Evolutionary conservation across 2,888 invertebrate genomes (phyloP).

Genomic region (Syrista parreyssii): DNA sequence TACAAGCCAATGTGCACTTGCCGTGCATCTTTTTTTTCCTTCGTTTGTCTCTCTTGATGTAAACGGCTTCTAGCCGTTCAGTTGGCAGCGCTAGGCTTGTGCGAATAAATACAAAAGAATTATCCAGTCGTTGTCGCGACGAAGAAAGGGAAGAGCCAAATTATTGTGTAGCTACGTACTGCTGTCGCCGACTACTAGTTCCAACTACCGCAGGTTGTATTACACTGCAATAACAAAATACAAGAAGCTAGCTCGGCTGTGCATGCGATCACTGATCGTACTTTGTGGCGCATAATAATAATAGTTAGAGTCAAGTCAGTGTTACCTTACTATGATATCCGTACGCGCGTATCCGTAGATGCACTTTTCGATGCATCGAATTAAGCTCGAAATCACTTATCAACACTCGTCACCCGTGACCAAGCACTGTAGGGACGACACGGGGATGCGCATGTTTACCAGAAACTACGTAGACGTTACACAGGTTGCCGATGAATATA

Average conservation of each 20-base stretch:
- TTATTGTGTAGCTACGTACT: not conserved
- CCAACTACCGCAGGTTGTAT: not conserved
- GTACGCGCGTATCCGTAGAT: not conserved
- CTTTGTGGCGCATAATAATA: not conserved
- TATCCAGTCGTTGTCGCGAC: not conserved
- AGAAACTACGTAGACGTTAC: not conserved
- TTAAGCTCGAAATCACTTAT: not conserved
- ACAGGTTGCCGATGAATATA: not conserved
- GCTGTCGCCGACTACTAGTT: not conserved
- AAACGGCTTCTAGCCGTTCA: not conserved
- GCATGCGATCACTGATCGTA: not conserved
- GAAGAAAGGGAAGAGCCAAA: not conserved
- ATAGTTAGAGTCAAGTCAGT: not conserved
- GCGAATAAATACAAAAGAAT: not conserved
- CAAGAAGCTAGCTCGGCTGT: not conserved
- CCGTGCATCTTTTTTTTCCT: not conserved
- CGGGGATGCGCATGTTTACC: not conserved
- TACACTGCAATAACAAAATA: not conserved
- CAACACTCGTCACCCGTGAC: not conserved
- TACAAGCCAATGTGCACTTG: not conserved
- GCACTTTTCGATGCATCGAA: not conserved
- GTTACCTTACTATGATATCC: not conserved
- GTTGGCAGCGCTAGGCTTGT: not conserved
- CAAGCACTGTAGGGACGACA: not conserved
- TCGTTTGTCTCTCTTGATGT: no score